Evolutionary conservation across 1,140 invertebrate species (phyloP), one percentile per base, ranked within the genome.

Genomic region (Bicyclus anynana): DNA sequence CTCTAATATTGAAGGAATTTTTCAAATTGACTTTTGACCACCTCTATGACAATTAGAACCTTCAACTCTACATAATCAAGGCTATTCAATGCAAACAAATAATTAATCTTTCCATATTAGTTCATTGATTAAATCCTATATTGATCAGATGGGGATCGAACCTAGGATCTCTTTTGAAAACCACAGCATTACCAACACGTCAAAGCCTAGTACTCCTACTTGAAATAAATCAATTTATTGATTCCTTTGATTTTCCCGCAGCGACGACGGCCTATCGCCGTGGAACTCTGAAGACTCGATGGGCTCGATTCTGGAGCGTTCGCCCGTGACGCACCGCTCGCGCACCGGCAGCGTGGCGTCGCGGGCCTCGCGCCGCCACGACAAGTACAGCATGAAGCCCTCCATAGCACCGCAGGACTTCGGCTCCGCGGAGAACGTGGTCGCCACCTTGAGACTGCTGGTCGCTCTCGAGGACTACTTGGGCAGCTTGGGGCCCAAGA

Each of bases 401-500:
- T 21, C 42, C 40, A 42, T 58, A 16, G 55, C 59, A 23, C 67
- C 56, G 23, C 56, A 67, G n/a, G 74, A 77, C 42, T 62, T 70
- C 26, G 69, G 64, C n/a, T 59, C 69, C 17, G 52, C 77, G 0
- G 87, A 91, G 27, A 92, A 92, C 27, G 83, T 95, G 6, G 92
- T 96, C 5, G 91, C 91, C 33, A 92, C 95, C 13, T 74, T 96
- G 29, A 86, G 95, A 49, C 81, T 95, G 47, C 84, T 97, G 0
- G 94, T 94, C 3, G 95, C 95, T 0, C 82, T 97, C 0, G 95
- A 97, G 84, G 92, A 92, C 59, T 93, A 95, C 69, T 75, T 97
- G 10, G 95, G 95, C 21, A 95, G 94, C 33, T 80, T 96, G 0
- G 95, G 94, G 0, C 94, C 95, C 0, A 94, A 93, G 80, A 90